Evolutionary conservation across 2,888 invertebrate species (phyloP).

Genomic region (Thecocarcelia acutangulata): DNA sequence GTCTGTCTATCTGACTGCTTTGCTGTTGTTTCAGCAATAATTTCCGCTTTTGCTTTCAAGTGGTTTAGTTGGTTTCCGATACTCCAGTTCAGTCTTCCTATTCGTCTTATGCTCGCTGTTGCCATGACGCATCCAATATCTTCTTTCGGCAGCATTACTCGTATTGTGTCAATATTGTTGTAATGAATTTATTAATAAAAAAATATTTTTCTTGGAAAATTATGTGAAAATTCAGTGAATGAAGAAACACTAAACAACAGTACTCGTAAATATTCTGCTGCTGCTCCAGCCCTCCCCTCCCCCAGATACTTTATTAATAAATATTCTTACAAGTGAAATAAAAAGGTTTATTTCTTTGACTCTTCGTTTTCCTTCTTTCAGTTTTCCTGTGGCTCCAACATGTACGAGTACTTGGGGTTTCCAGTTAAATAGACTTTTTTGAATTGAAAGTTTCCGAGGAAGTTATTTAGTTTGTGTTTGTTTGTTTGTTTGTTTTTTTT

Average conservation of each 20-base stretch:
- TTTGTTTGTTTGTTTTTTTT: slow-evolving; percentile 17
- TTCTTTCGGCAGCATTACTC: neutral
- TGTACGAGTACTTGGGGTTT: slow-evolving; percentile 52
- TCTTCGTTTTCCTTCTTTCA: neutral
- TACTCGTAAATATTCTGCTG: neutral
- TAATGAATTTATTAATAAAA: slow-evolving; percentile 70
- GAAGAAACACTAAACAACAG: slow-evolving; percentile 65
- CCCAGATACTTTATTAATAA: neutral
- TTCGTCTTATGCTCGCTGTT: slow-evolving; percentile 49
- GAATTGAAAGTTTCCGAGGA: slow-evolving; percentile 50
- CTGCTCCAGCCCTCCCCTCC: neutral
- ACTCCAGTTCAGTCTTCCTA: slow-evolving; percentile 22
- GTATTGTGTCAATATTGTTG: slow-evolving; percentile 69
- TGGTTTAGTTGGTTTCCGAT: slow-evolving; percentile 67
- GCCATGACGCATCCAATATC: slow-evolving; percentile 43
- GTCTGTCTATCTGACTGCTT: slow-evolving; percentile 13
- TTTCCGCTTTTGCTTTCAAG: slow-evolving; percentile 68
- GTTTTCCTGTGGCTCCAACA: slow-evolving; percentile 9
- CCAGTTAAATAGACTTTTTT: slow-evolving; percentile 56
- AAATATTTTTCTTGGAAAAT: slow-evolving; percentile 69
- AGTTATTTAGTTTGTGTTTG: slow-evolving; percentile 47
- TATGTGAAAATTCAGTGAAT: slow-evolving; percentile 69
- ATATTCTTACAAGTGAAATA: slow-evolving; percentile 25
- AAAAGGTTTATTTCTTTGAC: slow-evolving; percentile 56
- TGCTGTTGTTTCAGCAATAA: slow-evolving; percentile 46